Percentiles rank a stretch among this genome's conserved stretches.
phyloP scores from a whole-genome alignment of 2,797 vertebrate genomes.

The Pseudomugil tenellus region DNA sequence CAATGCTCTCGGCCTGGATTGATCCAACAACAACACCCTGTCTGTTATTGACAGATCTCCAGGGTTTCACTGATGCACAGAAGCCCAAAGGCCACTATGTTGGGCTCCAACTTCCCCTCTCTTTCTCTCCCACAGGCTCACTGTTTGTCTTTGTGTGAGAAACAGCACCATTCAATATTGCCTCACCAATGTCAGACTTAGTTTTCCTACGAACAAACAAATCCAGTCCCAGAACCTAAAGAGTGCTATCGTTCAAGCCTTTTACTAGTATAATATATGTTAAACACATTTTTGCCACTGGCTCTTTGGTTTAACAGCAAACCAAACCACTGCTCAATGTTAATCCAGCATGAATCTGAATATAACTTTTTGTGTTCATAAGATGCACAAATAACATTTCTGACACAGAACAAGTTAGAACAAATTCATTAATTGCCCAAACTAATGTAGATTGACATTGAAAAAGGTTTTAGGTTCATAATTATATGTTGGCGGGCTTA shows the following conservation, averaged over 20 bases:
- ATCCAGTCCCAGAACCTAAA: conserved; percentile 42
- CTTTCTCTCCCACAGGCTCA: conserved; percentile 27
- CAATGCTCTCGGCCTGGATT: conserved; percentile 65
- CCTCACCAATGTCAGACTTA: conserved; percentile 32
- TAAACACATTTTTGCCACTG: conserved; percentile 39
- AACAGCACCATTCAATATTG: conserved; percentile 53
- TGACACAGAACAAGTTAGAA: conserved; percentile 22
- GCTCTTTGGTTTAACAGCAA: conserved; percentile 17
- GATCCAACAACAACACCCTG: conserved; percentile 74
- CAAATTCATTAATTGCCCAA: conserved; percentile 5
- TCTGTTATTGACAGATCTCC: conserved; percentile 77
- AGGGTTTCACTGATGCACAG: conserved; percentile 58
- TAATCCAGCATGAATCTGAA: conserved; percentile 28
- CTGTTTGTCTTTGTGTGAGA: conserved; percentile 51
- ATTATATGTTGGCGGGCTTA: background rate
- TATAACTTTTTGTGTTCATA: conserved; percentile 15
- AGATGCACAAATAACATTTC: conserved; percentile 25
- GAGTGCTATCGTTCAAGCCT: conserved; percentile 51
- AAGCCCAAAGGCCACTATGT: conserved; percentile 65
- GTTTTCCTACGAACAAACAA: conserved; percentile 59
- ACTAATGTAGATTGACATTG: background rate
- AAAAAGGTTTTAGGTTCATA: background rate
- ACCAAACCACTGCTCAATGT: conserved; percentile 15
- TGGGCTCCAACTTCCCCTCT: conserved; percentile 31
- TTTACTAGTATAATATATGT: conserved; percentile 33